Evolutionary conservation across 2,888 invertebrate species (phyloP), one percentile per base, ranked within the genome.

Genomic region (Hedychridium roseum): DNA sequence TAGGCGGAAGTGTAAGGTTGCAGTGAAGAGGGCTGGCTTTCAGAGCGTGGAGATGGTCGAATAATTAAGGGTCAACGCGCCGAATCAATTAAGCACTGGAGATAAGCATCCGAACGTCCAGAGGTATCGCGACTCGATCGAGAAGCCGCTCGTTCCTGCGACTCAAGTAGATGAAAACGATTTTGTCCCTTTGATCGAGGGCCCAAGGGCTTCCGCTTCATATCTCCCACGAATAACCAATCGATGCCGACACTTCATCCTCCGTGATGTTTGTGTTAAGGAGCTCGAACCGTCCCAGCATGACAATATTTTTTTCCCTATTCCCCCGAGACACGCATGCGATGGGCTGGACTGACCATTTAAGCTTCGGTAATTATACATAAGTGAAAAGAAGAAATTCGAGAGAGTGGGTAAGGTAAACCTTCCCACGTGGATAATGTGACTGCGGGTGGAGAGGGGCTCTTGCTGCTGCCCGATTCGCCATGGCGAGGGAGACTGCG

Each of bases 391-490:
- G n/a, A n/a, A n/a, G n/a, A n/a, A n/a, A n/a, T n/a, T n/a, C n/a
- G n/a, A n/a, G n/a, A n/a, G n/a, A n/a, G n/a, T n/a, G n/a, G n/a
- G n/a, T n/a, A n/a, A n/a, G n/a, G 47, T 41, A 40, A 38, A 64
- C 58, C 73, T 78, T 78, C 77, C 73, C 77, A 78, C 76, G 77
- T 77, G 76, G 76, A 76, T 77, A 74, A 69, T 69, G 63, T 78
- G 66, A 72, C 77, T 75, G 72, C 71, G 74, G 76, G 76, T 63
- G 35, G 11, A 38, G 31, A 37, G 37, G 44, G 50, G 55, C 39
- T 44, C 51, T 40, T 36, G 36, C 7, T 20, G 35, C 14, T 39
- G 44, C 21, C 40, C 35, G 39, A 50, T 47, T 46, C 53, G 44
- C 21, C 44, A 35, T 28, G 14, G 46, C 50, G 53, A 47, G 61